Percentiles rank a stretch among this genome's conserved stretches.
These are phyloP conservation scores for Siphamia tubifer DNA, from an alignment of 2,113 vertebrate genomes.

Conservation along the genomic window DNA sequence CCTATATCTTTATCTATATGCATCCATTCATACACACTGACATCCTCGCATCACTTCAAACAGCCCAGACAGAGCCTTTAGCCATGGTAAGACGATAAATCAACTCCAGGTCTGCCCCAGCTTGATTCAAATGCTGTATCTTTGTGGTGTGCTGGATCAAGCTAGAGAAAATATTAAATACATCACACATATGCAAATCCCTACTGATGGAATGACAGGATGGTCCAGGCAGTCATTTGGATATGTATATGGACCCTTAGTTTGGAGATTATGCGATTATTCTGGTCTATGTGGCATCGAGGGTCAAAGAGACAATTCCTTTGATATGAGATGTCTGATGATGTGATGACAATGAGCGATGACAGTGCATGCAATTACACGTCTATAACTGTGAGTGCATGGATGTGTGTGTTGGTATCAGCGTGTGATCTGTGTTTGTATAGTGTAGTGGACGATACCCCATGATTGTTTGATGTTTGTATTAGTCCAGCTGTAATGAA, in stretches of 20 bases:
- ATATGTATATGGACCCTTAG: conserved; percentile 87
- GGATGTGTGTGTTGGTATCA: conserved; percentile 14
- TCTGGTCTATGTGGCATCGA: conserved; percentile 55
- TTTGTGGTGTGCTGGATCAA: conserved; percentile 83
- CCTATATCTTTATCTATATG: conserved; percentile 55
- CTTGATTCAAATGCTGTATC: conserved; percentile 57
- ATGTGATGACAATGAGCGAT: conserved; percentile 58
- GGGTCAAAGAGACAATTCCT: conserved; percentile 66
- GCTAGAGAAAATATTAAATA: conserved; percentile 91
- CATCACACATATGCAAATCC: conserved; percentile 95
- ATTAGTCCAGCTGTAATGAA: conserved; percentile 63
- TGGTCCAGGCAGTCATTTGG: conserved; percentile 85
- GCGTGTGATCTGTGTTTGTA: conserved; percentile 1
- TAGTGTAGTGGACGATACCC: conserved; percentile 38
- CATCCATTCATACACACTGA: conserved; percentile 52
- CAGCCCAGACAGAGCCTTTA: conserved; percentile 53
- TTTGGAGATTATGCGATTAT: conserved; percentile 69
- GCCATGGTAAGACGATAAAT: conserved; percentile 83
- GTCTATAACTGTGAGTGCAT: conserved; percentile 11
- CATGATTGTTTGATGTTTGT: conserved; percentile 68
- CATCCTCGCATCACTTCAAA: conserved; percentile 50
- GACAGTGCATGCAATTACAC: conserved; percentile 63
- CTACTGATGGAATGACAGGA: conserved; percentile 70
- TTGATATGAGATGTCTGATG: conserved; percentile 67
- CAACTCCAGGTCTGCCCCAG: conserved; percentile 82